A percentile compares a stretch with the other conserved stretches of the same genome.
These are phyloP conservation scores for Seira sanloemensis DNA, from an alignment of 2,888 invertebrate species.

Conservation along the genomic window DNA sequence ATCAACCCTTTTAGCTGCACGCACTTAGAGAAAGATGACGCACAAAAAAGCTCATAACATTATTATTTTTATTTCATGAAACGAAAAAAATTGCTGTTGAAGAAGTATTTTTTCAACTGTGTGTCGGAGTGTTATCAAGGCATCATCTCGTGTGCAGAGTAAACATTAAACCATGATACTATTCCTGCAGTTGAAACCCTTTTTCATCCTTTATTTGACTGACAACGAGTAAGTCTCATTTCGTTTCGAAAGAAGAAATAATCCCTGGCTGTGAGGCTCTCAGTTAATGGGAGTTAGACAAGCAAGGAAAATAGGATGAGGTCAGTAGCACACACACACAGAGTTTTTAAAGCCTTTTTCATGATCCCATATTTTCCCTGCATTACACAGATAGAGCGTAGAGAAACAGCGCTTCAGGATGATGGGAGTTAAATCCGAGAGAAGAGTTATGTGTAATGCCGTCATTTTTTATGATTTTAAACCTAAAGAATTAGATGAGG, in stretches of 20 bases:
- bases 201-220: no score
- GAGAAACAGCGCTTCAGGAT: not conserved
- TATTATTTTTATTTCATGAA: no score
- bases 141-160: no score
- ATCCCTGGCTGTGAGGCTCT: constrained; percentile 12
- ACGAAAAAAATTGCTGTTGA: no score
- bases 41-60: no score
- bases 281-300: constrained; percentile 13
- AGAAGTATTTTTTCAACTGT: no score
- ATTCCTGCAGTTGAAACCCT: no score
- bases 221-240: not conserved
- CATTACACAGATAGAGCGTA: constrained; percentile 13
- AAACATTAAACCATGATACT: no score
- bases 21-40: no score
- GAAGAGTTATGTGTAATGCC: not conserved
- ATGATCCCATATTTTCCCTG: not conserved
- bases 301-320: constrained; percentile 27
- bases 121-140: no score
- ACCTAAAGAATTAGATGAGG: not conserved
- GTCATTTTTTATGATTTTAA: not conserved
- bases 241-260: not conserved
- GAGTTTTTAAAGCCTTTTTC: not conserved
- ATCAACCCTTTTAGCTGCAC: no score
- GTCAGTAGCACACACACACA: constrained; percentile 22
- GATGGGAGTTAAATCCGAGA: not conserved